Evolutionary conservation across 2,888 invertebrate genomes (phyloP).

Genomic region (Watsonalla cultraria): DNA sequence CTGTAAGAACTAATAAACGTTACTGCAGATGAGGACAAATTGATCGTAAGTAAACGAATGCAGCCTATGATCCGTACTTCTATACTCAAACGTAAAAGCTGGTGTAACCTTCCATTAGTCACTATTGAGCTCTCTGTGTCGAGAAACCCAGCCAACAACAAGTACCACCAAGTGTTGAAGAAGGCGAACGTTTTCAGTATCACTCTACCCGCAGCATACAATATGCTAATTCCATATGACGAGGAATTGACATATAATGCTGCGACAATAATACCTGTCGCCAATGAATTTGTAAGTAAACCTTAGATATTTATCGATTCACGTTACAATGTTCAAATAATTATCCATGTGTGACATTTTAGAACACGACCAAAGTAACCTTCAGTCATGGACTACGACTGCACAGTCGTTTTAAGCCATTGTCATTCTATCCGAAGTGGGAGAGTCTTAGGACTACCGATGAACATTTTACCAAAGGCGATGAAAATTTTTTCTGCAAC

Average conservation of each 20-base stretch:
- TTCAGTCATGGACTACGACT: background rate
- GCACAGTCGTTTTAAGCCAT: conserved; percentile 25
- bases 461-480: conserved; percentile 37
- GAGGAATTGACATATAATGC: conserved; percentile 40
- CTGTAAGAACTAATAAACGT: too few relatives aligned
- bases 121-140: conserved; percentile 39
- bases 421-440: conserved; percentile 53
- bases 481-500: conserved; percentile 36
- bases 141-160: conserved; percentile 34
- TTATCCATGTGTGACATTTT: conserved; percentile 3
- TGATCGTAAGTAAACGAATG: conserved; percentile 49
- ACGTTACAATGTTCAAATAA: background rate
- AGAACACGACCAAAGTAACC: conserved; percentile 26
- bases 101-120: conserved; percentile 60
- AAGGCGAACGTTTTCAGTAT: conserved; percentile 52
- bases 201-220: conserved; percentile 54
- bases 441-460: conserved; percentile 44
- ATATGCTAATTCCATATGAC: conserved; percentile 43
- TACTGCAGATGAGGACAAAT: conserved; percentile 40
- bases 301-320: background rate
- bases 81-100: conserved; percentile 44
- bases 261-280: conserved; percentile 43
- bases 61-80: conserved; percentile 43
- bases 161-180: conserved; percentile 42
- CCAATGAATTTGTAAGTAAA: conserved; percentile 38